Evolutionary conservation across 2,113 vertebrate species (phyloP), one percentile per base, ranked within the genome.

Genomic region (Grammomys dolichurus): DNA sequence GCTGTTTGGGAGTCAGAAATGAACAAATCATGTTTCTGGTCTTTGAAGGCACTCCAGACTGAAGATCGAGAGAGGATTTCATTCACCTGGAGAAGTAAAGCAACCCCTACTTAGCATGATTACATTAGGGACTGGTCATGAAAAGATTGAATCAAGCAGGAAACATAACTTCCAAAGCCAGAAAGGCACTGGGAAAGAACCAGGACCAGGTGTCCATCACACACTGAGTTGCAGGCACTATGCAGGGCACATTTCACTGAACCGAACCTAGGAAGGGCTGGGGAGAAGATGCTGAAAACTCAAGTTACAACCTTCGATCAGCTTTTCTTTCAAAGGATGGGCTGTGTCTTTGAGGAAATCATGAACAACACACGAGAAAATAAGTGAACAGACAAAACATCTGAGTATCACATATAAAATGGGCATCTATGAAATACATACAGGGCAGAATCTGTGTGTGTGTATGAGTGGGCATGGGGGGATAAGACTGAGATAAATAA

Each of bases 1-100:
- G 99, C 99, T 92, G 99, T 99, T 98, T 99, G 99, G 3, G 99
- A 99, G 95, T 99, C 99, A 98, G 99, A 99, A 99, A 99, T 99
- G 99, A 99, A 99, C 96, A 99, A 99, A 98, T 99, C 99, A 22
- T 99, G 99, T 99, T 99, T 99, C 99, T 99, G 99, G 99, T 99
- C 99, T 99, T 99, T 99, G 98, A 99, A 99, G 99, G 99, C 99
- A 99, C 99, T 99, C 99, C 99, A 99, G 96, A 99, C 99, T 87
- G 99, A 99, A 97, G 99, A 99, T 98, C 98, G 99, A 80, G 99
- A 99, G 95, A 99, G 98, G 97, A 99, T 99, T 99, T 99, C 99
- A 98, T 99, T 99, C 95, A 99, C 99, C 99, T 99, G 93, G 3
- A 98, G 92, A 51, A 98, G 89, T 11, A 93, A 91, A 96, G 63